Base-by-base conservation (phyloP, 2,888 invertebrate species). In the Pseudolycoriella hygida region DNA sequence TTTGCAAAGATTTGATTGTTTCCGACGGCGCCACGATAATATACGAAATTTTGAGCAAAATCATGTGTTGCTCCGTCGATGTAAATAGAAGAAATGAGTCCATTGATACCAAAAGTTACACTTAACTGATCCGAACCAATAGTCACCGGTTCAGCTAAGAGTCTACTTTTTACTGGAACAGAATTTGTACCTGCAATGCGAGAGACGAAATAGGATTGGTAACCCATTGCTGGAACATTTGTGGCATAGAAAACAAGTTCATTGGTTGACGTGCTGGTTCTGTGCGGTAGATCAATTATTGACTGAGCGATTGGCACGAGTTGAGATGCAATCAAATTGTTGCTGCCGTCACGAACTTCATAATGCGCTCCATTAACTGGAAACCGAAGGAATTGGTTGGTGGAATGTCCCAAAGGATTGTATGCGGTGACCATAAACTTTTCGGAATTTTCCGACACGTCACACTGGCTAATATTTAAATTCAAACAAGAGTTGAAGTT, bases 381-480 rank as follows among this genome's bases (percentile, higher is more conserved):
- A 1, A 86, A 53, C 12, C 78, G 67, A 0, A 82, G 67, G 15
- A 73, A 73, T 8, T 74, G 69, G 2, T 62, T 64, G 0, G 75
- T 66, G 0, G 64, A 53, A 62, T 76, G 76, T 2, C 78, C 80
- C 18, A 88, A 55, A 0, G 90, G 87, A 63, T 93, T 93, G 60
- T 89, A 90, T 1, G 87, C 57, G 0, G 82, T 80, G 1, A 89
- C 74, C 2, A 80, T 68, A 56, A 89, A 81, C 46, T 69, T 64
- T 0, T 68, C 55, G 17, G 62, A 69, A 1, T 60, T 57, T 57
- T 87, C 86, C 0, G 82, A 76, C 1, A 74, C 57, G 0, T 60
- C 57, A 54, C 92, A 93, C 25, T 76, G 69, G 46, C 87, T 88
- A 11, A 87, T 76, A 56, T 93, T 93, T 8, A 81, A 58, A 4